Evolutionary conservation across 1,140 invertebrate genomes (phyloP), one percentile per base, ranked within the genome.

Genomic region (Panulirus ornatus): DNA sequence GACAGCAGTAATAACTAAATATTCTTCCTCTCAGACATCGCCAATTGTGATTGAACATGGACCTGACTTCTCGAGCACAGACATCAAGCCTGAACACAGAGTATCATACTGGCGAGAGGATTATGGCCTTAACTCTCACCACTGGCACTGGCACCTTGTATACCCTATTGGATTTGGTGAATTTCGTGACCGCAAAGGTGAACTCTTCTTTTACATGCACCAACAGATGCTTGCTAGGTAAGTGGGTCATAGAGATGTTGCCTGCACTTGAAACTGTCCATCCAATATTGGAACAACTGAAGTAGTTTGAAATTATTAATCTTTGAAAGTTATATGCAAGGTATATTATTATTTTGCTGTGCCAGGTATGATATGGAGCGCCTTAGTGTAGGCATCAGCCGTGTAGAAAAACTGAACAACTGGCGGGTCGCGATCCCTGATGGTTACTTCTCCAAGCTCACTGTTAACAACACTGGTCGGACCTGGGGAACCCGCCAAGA

Each of bases 61-160:
- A 34, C 70, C 47, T 11, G 86, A 88, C 6, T 88, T 88, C 40
- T 71, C 86, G 9, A 78, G 66, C 34, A 88, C 78, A 0, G 82
- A 91, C 75, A n/a, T 92, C 36, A 92, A 93, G 58, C 85, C 88
- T 0, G 92, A 93, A 75, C 91, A 92, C 88, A 88, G 92, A 16
- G 38, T 92, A 34, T 78, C 92, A 30, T 93, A 93, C 73, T 93
- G 91, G 91, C 79, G 92, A 16, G 92, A 93, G 79, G 92, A 93
- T 42, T 92, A 92, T 38, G 91, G 83, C 16, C 63, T 92, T 36
- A 93, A 93, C 84, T 58, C 89, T 19, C 92, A 93, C 75, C 92
- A 93, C 73, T 93, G 92, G 92, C 92, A 93, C 86, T 93, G 92
- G 92, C 92, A 93, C 54, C 84, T 92, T 14, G 92, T 92, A 19